Evolutionary conservation across 2,113 vertebrate genomes (phyloP), one percentile per base, ranked within the genome.

Genomic region (Piprites chloris): DNA sequence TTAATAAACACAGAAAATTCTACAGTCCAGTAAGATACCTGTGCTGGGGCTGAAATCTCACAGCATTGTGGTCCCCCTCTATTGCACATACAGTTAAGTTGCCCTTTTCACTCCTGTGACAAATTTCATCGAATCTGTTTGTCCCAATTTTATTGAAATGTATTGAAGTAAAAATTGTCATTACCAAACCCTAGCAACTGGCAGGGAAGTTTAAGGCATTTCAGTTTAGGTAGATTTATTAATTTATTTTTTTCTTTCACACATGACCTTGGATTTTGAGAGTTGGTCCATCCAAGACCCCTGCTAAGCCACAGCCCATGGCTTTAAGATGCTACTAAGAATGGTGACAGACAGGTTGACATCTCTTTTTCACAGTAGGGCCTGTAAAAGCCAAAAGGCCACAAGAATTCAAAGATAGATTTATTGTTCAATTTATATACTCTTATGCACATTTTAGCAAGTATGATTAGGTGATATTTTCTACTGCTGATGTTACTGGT

Each of bases 191-290:
- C 27, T 41, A 15, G 42, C 27, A 80, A 63, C 50, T 49, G 24
- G 11, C 27, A 88, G 30, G 66, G 50, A 93, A 84, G 3, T 79
- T 92, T 80, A 88, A 95, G 28, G 30, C 27, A 74, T 86, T 95
- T 88, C 44, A 27, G 19, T 75, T 95, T 80, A 78, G 27, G 17
- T 68, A 49, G 30, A 20, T 84, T 65, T 73, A 35, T 76, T 82
- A 39, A 35, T 41, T 62, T 62, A 2, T 5, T 23, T 66, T 88
- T 77, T 90, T 20, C 32, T 65, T 79, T 89, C 17, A 44, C 9
- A 49, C 13, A 18, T 49, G 52, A 88, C 83, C 85, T 90, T 86
- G 61, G 56, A 46, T 81, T 85, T 89, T 71, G 56, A 93, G 47
- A 75, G 5, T 4, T 89, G 22, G 18, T 84, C 27, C 28, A 39